Base-by-base conservation (phyloP, 2,797 vertebrate genomes). In the Dermochelys coriacea region DNA sequence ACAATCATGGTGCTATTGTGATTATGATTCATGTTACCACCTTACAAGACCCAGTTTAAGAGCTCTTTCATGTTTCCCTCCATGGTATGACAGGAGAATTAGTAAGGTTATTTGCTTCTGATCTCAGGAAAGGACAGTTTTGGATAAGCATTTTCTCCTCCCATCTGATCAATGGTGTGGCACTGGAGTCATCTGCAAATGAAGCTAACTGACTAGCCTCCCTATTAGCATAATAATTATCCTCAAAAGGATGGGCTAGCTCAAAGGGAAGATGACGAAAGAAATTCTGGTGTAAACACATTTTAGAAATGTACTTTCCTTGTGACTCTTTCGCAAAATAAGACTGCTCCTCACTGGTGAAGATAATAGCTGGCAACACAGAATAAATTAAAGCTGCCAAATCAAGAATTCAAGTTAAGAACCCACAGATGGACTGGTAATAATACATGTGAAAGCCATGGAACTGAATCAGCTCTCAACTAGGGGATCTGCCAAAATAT, bases 301-400 rank as follows among this genome's bases (percentile, higher is more conserved):
- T 80, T 94, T 86, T 91, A 89, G 47, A 78, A 80, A 54, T 5
- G 0, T 10, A 18, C 1, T 82, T 6, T 82, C 54, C 29, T 45
- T 77, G 45, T 49, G 74, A 77, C 49, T 47, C 47, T 74, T 93
- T 61, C 47, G 68, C 51, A 68, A 51, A 89, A 74, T 6, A 54
- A 77, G 71, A 82, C 77, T 49, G 64, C 88, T 86, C 55, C 74
- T 94, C 47, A 78, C 0, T 75, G 90, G 41, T 85, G 64, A 92
- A 86, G n/a, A 3, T 75, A 88, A 85, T 0, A 88, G 91, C 54
- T 93, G 84, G 87, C 95, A 91, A 34, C 87, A 77, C 74, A 78
- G 77, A 95, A 93, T 82, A 94, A 96, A 96, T 93, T 85, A 93
- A 95, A 91, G 90, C 87, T 94, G 91, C 84, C 90, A 93, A n/a